Percentiles rank a stretch among this genome's conserved stretches.
phyloP scores from a whole-genome alignment of 2,888 invertebrate species.

The Limnephilus lunatus region DNA sequence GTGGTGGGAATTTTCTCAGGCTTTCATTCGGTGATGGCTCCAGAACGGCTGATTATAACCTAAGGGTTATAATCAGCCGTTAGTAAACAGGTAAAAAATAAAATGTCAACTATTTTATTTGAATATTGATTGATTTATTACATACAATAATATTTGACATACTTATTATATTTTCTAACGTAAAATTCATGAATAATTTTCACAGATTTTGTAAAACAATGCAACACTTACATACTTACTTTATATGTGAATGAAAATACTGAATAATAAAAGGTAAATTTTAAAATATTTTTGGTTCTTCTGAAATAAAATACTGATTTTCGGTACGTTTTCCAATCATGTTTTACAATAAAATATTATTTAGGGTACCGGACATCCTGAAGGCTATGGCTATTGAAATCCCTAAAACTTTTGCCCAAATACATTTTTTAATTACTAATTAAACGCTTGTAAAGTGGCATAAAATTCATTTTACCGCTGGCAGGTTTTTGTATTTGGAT shows the following conservation, averaged over 20 bases:
- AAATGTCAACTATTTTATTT: conserved; percentile 2
- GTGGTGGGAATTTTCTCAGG: background rate
- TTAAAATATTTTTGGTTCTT: background rate
- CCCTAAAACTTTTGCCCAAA: background rate
- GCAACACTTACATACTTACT: conserved; percentile 58
- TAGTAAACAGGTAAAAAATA: background rate
- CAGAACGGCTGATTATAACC: background rate
- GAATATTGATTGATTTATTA: conserved; percentile 31
- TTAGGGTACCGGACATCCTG: background rate
- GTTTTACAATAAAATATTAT: background rate
- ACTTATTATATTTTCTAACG: conserved; percentile 39
- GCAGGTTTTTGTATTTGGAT: background rate
- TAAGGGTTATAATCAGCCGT: too few species aligned
- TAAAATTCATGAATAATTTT: conserved; percentile 35
- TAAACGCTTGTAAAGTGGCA: background rate
- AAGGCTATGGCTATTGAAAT: background rate
- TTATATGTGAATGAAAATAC: background rate
- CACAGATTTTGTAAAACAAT: conserved; percentile 57
- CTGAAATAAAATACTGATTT: background rate
- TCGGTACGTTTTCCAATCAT: background rate
- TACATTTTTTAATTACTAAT: too few species aligned
- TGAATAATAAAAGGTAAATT: background rate
- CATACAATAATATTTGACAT: conserved; percentile 46
- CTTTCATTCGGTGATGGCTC: background rate
- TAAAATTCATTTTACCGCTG: background rate